phyloP scores from a whole-genome alignment of 2,888 invertebrate genomes.

The Empis stercorea region DNA sequence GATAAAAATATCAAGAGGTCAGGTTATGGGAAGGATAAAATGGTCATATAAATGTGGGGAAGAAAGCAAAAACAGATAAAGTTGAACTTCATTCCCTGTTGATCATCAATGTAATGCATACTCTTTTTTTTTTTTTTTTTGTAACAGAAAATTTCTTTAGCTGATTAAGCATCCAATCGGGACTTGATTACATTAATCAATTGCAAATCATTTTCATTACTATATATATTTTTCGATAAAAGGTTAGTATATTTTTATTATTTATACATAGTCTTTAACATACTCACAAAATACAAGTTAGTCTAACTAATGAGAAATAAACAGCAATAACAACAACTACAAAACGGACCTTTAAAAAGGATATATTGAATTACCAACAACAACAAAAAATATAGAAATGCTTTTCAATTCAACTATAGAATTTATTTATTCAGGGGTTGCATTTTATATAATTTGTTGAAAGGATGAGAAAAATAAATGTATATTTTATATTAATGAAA shows the following conservation, averaged over 20 bases:
- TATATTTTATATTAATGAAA: too few species aligned
- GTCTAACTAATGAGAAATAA: conserved; percentile 14
- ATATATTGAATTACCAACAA: too few species aligned
- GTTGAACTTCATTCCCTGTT: conserved; percentile 1
- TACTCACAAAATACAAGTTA: too few species aligned
- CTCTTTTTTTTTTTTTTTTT: not conserved
- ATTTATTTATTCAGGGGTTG: too few species aligned
- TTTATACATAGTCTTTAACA: conserved; percentile 7
- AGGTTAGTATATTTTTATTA: conserved; percentile 2
- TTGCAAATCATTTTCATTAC: conserved; percentile 12
- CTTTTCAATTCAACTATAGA: too few species aligned
- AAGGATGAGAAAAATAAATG: too few species aligned
- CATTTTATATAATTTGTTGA: too few species aligned
- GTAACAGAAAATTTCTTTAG: conserved; percentile 12
- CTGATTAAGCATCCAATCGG: conserved; percentile 19
- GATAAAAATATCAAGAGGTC: too few species aligned
- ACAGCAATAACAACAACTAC: conserved; percentile 5
- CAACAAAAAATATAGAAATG: too few species aligned
- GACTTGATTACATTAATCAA: conserved; percentile 19
- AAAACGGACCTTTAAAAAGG: too few species aligned
- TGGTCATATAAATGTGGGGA: too few species aligned
- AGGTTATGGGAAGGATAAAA: too few species aligned
- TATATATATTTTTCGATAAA: not conserved
- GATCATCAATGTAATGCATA: not conserved
- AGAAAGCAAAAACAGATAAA: not conserved